These are phyloP conservation scores for Phalera bucephala DNA, from an alignment of 2,888 invertebrate species.

Conservation along the genomic window DNA sequence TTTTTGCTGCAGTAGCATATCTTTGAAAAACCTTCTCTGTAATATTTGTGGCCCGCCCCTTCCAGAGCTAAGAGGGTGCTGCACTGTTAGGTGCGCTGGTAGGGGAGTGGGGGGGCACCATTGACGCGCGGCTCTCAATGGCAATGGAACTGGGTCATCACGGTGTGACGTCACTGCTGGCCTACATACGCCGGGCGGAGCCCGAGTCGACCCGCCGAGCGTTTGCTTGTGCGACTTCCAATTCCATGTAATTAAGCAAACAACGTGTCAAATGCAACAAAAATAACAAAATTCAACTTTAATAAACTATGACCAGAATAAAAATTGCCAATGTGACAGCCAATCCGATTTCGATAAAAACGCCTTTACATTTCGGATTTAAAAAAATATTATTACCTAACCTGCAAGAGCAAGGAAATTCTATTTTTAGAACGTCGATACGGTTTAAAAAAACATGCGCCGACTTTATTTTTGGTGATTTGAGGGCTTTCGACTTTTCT, in stretches of 20 bases:
- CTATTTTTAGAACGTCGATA: conserved; percentile 61
- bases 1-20: too few relatives aligned
- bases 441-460: conserved; percentile 22
- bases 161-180: conserved; percentile 72
- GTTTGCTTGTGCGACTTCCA: conserved; percentile 40
- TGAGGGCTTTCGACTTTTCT: conserved; percentile 4
- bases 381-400: conserved; percentile 11
- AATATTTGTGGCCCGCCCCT: background rate
- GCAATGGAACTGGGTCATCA: conserved; percentile 73
- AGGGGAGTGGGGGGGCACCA: conserved; percentile 56
- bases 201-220: conserved; percentile 49
- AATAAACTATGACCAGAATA: too few relatives aligned
- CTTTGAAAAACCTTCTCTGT: too few relatives aligned
- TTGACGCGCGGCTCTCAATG: conserved; percentile 81
- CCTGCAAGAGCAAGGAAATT: conserved; percentile 55
- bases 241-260: too few relatives aligned
- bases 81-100: conserved; percentile 37
- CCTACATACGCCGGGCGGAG: conserved; percentile 76
- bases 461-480: conserved; percentile 11
- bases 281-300: too few relatives aligned
- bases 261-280: too few relatives aligned
- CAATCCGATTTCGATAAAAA: too few relatives aligned
- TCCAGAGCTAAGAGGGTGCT: conserved; percentile 26
- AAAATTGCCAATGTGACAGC: too few relatives aligned
- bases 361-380: too few relatives aligned